Evolutionary conservation across 2,888 invertebrate genomes (phyloP).

Genomic region (Boloria euphrosyne): DNA sequence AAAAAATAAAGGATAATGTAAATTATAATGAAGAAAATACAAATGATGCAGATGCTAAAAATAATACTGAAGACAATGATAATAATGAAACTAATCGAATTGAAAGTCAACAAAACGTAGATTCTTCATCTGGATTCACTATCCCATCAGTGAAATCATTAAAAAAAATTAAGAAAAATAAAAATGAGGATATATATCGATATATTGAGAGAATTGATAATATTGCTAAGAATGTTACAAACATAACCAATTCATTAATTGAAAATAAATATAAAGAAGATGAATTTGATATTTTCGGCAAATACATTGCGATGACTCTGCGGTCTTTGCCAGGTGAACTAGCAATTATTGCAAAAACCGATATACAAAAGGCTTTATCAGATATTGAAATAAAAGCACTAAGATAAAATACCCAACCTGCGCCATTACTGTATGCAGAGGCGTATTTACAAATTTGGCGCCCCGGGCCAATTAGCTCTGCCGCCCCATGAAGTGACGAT

Average conservation of each 20-base stretch:
- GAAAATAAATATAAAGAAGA: slow-evolving; percentile 5
- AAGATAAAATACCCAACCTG: no score
- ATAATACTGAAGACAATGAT: no score
- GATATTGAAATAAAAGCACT: slow-evolving; percentile 22
- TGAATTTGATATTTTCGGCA: not conserved
- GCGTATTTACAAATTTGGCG: no score
- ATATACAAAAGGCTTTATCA: slow-evolving; percentile 12
- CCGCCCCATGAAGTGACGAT: no score
- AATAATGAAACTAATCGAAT: no score
- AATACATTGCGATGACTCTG: slow-evolving; percentile 2
- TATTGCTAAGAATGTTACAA: slow-evolving; percentile 14
- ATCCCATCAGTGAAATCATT: slow-evolving; percentile 4
- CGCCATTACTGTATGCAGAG: no score
- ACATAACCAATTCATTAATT: slow-evolving; percentile 16
- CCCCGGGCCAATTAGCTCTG: no score
- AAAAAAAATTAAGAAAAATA: slow-evolving; percentile 4
- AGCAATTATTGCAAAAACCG: slow-evolving; percentile 7
- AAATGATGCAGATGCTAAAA: no score
- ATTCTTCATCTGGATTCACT: not conserved
- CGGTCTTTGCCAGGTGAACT: slow-evolving; percentile 4
- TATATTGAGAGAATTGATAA: slow-evolving; percentile 3
- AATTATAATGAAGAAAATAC: no score
- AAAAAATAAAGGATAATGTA: no score
- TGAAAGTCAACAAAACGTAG: no score
- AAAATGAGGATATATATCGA: slow-evolving; percentile 3